Percentiles rank a stretch among this genome's conserved stretches.
These are phyloP conservation scores for Nemotelus pantherinus DNA, from an alignment of 2,888 invertebrate species.

Conservation along the genomic window DNA sequence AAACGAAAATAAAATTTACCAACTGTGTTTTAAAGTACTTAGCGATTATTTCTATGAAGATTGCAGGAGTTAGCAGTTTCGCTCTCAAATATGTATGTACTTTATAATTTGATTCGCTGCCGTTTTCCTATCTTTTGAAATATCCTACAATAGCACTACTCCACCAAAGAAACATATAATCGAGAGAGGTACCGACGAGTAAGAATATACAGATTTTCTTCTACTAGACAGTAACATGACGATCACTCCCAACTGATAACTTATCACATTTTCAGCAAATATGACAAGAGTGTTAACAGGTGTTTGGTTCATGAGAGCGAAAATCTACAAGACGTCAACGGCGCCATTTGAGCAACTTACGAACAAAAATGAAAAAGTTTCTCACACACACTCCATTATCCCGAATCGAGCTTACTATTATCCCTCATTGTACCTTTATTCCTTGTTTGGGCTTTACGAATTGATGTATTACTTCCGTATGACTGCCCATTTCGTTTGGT, in stretches of 20 bases:
- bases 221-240: background rate
- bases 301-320: slow-evolving; percentile 28
- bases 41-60: too few species aligned
- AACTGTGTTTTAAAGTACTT: too few species aligned
- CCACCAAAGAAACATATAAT: too few species aligned
- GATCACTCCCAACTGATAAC: slow-evolving; percentile 20
- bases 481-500: slow-evolving; percentile 7
- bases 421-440: background rate
- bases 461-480: slow-evolving; percentile 22
- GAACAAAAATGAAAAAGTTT: background rate
- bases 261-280: slow-evolving; percentile 47
- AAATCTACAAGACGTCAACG: background rate
- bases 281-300: slow-evolving; percentile 45
- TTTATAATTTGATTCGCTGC: too few species aligned
- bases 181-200: background rate
- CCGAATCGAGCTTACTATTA: background rate
- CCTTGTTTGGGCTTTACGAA: slow-evolving; percentile 10
- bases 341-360: background rate
- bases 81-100: too few species aligned
- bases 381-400: background rate
- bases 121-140: too few species aligned
- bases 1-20: too few species aligned
- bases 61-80: too few species aligned
- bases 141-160: too few species aligned
- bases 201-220: background rate